phyloP scores from a whole-genome alignment of 2,888 invertebrate genomes.

The Alviniconcha strummeri region DNA sequence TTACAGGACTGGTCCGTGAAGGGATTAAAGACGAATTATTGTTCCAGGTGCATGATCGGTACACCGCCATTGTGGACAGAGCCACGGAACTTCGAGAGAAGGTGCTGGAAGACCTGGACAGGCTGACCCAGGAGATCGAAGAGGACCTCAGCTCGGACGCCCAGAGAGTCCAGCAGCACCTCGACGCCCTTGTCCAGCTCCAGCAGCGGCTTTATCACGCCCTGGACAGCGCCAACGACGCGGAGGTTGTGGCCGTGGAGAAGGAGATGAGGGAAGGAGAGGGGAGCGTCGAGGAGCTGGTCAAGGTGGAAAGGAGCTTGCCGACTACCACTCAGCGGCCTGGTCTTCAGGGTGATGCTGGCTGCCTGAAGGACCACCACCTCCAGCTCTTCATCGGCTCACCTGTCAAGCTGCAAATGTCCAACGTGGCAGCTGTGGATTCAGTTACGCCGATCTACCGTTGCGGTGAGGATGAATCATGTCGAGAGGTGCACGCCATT shows the following conservation, averaged over 20 bases:
- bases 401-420: not conserved
- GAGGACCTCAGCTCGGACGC: not conserved
- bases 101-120: no score
- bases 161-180: not conserved
- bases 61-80: no score
- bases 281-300: not conserved
- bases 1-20: no score
- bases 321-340: not conserved
- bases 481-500: not conserved
- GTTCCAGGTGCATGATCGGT: no score
- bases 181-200: not conserved
- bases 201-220: not conserved
- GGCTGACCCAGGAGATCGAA: not conserved
- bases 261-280: slow-evolving; percentile 7
- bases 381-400: not conserved
- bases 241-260: not conserved
- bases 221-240: not conserved
- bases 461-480: not conserved
- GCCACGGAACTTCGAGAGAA: no score
- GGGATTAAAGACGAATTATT: no score
- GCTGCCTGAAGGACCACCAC: not conserved
- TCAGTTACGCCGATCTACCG: not conserved
- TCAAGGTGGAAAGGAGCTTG: not conserved
- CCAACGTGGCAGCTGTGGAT: not conserved
- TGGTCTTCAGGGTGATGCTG: not conserved